Evolutionary conservation across 2,797 vertebrate genomes (phyloP), one percentile per base, ranked within the genome.

Genomic region (Oreochromis mossambicus): DNA sequence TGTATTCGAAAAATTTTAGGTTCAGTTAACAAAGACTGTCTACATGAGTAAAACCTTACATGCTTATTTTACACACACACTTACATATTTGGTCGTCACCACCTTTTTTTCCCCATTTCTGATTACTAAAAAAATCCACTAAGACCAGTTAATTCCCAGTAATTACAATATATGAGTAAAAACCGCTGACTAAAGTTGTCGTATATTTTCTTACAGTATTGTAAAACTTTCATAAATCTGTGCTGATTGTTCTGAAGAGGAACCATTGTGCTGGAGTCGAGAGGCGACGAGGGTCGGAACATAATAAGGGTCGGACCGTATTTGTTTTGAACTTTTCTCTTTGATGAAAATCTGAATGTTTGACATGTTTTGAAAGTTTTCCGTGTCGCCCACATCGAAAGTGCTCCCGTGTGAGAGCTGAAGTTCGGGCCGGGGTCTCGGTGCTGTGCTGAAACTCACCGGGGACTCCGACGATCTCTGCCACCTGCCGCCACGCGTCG

Each of bases 401-500:
- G 51, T 1, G 58, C 48, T 14, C 3, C 32, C 4, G 7, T 7
- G 26, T 8, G 38, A 10, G 12, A 7, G 13, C 7, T 12, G 13
- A 4, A 21, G 17, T 3, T 4, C n/a, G 2, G 4, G 2, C 43
- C 9, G 21, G 4, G 11, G 1, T 51, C 32, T 9, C 26, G 21
- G 77, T 2, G 24, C 14, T 19, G 66, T 14, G 29, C 6, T 19
- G 24, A n/a, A 56, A 78, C 84, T 81, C 43, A 92, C 91, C 91
- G 56, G 84, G 83, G 5, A 91, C 90, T 6, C 84, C 88, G 63
- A 92, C 90, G 1, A 90, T 58, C 79, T 82, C 77, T 0, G 91
- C 79, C 2, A 92, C 91, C 15, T 81, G 88, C 6, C 88, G 15
- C 91, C 91, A 92, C 1, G 91, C 80, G 10, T 89, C 87, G 63